These are phyloP conservation scores for Pristionchus entomophagus DNA, from an alignment of 2,888 invertebrate species.

Conservation along the genomic window DNA sequence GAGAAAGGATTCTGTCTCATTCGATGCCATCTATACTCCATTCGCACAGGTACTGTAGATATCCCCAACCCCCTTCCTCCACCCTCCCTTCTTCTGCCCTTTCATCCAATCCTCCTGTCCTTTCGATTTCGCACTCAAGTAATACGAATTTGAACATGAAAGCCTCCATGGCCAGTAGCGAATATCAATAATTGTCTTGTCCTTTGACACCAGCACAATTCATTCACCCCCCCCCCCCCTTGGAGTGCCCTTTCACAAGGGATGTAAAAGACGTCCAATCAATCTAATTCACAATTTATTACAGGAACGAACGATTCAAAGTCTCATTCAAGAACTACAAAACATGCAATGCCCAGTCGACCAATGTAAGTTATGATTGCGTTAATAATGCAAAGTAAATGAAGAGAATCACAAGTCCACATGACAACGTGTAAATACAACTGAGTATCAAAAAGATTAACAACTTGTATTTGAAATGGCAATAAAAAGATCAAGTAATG, in stretches of 20 bases:
- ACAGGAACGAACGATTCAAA: conserved; percentile 62
- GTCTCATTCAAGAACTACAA: conserved; percentile 65
- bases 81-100: no score
- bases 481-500: background rate
- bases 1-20: conserved; percentile 60
- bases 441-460: background rate
- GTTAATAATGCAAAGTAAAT: background rate
- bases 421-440: background rate
- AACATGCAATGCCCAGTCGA: conserved; percentile 69
- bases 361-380: conserved; percentile 42
- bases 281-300: conserved; percentile 44
- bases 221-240: background rate
- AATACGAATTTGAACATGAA: no score
- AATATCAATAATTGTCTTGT: background rate
- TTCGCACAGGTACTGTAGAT: conserved; percentile 59
- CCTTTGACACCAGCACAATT: background rate
- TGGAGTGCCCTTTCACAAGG: background rate
- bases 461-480: no score
- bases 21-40: conserved; percentile 64
- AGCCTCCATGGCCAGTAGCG: background rate
- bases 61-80: background rate
- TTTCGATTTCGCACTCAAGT: no score
- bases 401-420: background rate
- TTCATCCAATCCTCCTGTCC: no score
- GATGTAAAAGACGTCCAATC: background rate